Conservation (phyloP, 1,140 invertebrate species). For the Glossosoma conforme region DNA sequence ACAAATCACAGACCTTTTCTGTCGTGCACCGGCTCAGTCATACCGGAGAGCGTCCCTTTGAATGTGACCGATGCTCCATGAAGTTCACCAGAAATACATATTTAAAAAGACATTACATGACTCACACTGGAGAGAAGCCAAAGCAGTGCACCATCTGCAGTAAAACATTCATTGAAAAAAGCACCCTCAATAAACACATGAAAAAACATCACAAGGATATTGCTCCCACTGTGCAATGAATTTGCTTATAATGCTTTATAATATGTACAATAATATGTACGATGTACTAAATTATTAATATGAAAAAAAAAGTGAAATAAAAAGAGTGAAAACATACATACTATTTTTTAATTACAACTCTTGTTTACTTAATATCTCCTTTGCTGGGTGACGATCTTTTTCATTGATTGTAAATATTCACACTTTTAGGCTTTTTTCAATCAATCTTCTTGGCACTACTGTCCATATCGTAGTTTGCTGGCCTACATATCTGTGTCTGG, state of each 20-base stretch:
- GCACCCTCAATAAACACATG: conserved; percentile 41
- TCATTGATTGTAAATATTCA: too few relatives aligned
- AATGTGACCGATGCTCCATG: not conserved
- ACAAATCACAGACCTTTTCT: not conserved
- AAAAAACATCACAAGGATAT: conserved; percentile 33
- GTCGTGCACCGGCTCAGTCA: not conserved
- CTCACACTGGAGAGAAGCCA: conserved; percentile 53
- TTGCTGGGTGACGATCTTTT: too few relatives aligned
- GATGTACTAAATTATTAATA: too few relatives aligned
- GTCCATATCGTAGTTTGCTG: too few relatives aligned
- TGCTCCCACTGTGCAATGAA: not conserved
- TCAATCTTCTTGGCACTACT: too few relatives aligned
- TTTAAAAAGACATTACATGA: conserved; percentile 51
- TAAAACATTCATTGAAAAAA: conserved; percentile 52
- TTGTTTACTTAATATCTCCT: too few relatives aligned
- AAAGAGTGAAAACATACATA: too few relatives aligned
- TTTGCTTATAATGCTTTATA: not conserved
- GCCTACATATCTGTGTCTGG: too few relatives aligned
- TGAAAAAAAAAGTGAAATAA: too few relatives aligned
- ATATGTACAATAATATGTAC: not conserved
- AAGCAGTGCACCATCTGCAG: conserved; percentile 55
- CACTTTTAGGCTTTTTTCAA: too few relatives aligned
- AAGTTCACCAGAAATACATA: conserved; percentile 15
- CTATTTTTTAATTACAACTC: too few relatives aligned
- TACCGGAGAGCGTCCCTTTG: not conserved